These are phyloP conservation scores for Ornithoptera alexandrae DNA, from an alignment of 2,888 invertebrate species.

Conservation along the genomic window DNA sequence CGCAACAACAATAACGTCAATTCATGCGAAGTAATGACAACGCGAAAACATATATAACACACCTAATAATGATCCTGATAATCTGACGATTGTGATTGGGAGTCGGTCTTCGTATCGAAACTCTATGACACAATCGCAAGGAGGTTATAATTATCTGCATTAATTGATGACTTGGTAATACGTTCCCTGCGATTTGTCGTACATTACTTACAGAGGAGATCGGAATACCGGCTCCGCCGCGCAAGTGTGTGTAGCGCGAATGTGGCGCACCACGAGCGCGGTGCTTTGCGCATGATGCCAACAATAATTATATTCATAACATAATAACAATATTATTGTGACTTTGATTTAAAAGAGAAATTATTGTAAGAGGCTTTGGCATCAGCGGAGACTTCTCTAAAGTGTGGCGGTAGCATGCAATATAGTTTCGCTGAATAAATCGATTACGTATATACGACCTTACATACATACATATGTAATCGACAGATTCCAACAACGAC, in stretches of 20 bases:
- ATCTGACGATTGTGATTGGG: slow-evolving; percentile 58
- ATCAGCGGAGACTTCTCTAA: slow-evolving; percentile 51
- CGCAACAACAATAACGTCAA: slow-evolving; percentile 68
- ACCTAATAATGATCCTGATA: slow-evolving; percentile 58
- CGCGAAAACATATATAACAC: slow-evolving; percentile 69
- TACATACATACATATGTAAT: slow-evolving; percentile 5
- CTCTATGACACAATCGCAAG: slow-evolving; percentile 39
- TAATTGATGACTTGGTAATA: slow-evolving; percentile 35
- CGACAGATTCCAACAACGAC: slow-evolving; percentile 49
- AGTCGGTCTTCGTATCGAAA: slow-evolving; percentile 51
- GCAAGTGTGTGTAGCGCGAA: slow-evolving; percentile 67
- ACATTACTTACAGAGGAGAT: slow-evolving; percentile 47
- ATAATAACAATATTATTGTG: not conserved
- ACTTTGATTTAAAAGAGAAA: not conserved
- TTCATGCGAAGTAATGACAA: slow-evolving; percentile 75
- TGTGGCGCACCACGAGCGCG: slow-evolving; percentile 44
- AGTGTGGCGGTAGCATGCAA: slow-evolving; percentile 71
- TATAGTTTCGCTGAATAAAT: slow-evolving; percentile 51
- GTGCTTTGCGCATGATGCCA: slow-evolving; percentile 52
- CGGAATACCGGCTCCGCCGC: slow-evolving; percentile 76
- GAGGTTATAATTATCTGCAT: slow-evolving; percentile 35
- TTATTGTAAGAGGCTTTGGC: slow-evolving; percentile 34
- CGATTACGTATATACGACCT: slow-evolving; percentile 27
- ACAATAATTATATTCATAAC: slow-evolving; percentile 27
- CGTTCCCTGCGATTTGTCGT: slow-evolving; percentile 34